Base-by-base conservation (phyloP, 2,113 vertebrate genomes). In the Cervus canadensis region DNA sequence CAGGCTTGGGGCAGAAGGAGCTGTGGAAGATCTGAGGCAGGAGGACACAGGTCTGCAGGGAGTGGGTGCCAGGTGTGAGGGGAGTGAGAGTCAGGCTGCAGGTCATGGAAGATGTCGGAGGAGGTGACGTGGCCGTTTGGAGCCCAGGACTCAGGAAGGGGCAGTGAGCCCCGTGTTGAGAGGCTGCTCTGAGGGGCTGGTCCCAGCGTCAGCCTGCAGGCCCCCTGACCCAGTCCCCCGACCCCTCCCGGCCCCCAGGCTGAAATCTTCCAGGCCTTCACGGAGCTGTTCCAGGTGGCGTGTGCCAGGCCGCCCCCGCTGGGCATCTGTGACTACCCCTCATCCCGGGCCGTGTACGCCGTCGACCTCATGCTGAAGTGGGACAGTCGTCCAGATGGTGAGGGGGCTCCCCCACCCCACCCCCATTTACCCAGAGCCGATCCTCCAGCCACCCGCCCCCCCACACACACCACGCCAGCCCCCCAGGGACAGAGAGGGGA, bases 291-390 rank as follows among this genome's bases (percentile, higher is more conserved):
- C 97, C 98, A 99, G 96, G 99, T 96, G 6, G 99, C 99, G 1
- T 99, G 99, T 0, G 99, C 99, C 57, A 99, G 99, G 89, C 99
- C 99, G 0, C 99, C 99, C 0, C 99, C 99, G 0, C 99, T 99
- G 23, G 99, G 99, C 6, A 98, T 99, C 74, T 99, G 99, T 0
- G 85, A 99, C 33, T 99, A 99, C 95, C 99, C 99, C 0, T 99
- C 99, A 0, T 99, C 99, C 33, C 99, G 99, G 84, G 99, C 99
- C 0, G 98, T 99, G 83, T 99, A 99, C 1, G 99, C 99, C 2
- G 95, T 99, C 6, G 99, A 99, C 98, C 98, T 99, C 97, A 99
- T 99, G 99, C 98, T 99, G 5, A 99, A 99, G 96, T 99, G 99
- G 99, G 99, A 99, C 36, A 28, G 96, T 96, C 2, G 89, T 25